Conservation (phyloP, 2,113 vertebrate genomes). For the Podarcis cretensis region DNA sequence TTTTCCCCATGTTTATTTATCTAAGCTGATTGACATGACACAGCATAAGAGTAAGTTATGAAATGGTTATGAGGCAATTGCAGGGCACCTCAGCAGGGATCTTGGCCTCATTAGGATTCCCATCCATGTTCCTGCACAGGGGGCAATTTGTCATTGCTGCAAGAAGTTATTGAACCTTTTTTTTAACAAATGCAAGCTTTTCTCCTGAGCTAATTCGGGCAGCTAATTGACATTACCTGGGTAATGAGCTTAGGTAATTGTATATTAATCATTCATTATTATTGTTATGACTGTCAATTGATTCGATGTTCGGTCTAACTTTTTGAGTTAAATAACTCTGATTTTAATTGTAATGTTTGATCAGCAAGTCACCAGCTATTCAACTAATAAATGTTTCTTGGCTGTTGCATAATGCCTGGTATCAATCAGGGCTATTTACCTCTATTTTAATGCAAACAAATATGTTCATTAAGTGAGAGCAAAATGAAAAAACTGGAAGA, state of each 20-base stretch:
- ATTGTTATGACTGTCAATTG: not conserved
- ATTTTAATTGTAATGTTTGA: not conserved
- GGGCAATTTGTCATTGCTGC: conserved; percentile 21
- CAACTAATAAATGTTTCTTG: not conserved
- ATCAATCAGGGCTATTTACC: not conserved
- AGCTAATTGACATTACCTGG: conserved; percentile 40
- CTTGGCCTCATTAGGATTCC: conserved; percentile 13
- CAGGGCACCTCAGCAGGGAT: not conserved
- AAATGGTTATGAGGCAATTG: conserved; percentile 43
- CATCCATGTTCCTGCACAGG: conserved; percentile 10
- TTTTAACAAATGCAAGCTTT: conserved; percentile 18
- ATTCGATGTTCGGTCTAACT: not conserved
- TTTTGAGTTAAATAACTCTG: not conserved
- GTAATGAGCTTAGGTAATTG: conserved; percentile 26
- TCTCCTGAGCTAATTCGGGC: not conserved
- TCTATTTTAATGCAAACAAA: not conserved
- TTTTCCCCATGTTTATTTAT: conserved; percentile 62
- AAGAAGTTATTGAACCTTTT: conserved; percentile 2
- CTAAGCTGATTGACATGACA: conserved; percentile 18
- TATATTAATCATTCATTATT: conserved; percentile 16
- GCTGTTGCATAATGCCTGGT: not conserved
- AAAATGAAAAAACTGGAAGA: conserved; percentile 13
- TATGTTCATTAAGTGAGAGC: not conserved
- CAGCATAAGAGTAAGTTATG: conserved; percentile 23
- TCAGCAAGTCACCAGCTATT: not conserved